Percentiles rank a stretch among this genome's conserved stretches.
phyloP scores from a whole-genome alignment of 2,113 vertebrate genomes.

The Thinocorus orbignyianus region DNA sequence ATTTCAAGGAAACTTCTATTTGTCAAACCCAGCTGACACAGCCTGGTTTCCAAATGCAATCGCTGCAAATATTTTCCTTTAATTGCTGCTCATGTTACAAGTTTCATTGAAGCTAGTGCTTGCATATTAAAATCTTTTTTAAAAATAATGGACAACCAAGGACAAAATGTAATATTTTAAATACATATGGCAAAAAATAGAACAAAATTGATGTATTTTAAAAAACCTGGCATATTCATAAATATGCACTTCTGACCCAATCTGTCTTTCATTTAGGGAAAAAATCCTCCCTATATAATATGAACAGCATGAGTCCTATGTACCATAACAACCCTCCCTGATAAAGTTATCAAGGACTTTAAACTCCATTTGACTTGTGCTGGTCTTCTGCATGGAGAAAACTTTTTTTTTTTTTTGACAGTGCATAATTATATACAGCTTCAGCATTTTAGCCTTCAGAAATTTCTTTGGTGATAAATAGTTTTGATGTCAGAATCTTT shows the following conservation, averaged over 20 bases:
- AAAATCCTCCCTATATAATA: neutral
- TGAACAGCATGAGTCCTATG: neutral
- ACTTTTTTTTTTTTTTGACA: neutral
- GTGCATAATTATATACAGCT: conserved; percentile 31
- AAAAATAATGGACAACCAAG: neutral
- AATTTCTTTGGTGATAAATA: conserved; percentile 48
- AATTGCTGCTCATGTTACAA: neutral
- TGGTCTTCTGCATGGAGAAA: neutral
- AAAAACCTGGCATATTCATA: neutral
- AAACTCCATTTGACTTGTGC: conserved; percentile 33
- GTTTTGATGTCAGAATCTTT: conserved; percentile 68
- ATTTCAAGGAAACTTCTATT: neutral
- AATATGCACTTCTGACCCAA: neutral
- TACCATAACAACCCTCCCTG: neutral
- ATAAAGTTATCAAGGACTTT: neutral
- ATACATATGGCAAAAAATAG: neutral
- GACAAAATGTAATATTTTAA: neutral
- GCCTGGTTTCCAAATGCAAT: neutral
- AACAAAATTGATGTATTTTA: neutral
- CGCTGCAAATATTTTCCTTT: neutral
- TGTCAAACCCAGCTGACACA: neutral
- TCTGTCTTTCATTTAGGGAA: neutral
- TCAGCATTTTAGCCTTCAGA: conserved; percentile 54
- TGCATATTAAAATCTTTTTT: neutral
- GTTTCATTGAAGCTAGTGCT: neutral